A percentile compares a stretch with the other conserved stretches of the same genome.
phyloP scores from a whole-genome alignment of 2,888 invertebrate species.

The Sericinus montela region DNA sequence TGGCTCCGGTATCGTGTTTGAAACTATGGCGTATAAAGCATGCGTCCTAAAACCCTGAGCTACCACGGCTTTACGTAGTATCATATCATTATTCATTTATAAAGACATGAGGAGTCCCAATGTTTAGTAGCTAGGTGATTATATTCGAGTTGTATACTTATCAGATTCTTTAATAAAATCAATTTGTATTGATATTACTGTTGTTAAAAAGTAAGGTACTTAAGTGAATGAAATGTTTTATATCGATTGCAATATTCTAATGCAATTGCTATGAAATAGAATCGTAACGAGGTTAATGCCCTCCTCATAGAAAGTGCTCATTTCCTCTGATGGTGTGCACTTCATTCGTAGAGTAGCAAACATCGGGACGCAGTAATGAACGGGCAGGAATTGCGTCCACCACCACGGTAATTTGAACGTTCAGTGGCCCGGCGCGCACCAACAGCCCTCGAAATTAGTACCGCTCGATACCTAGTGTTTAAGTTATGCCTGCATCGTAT shows the following conservation, averaged over 20 bases:
- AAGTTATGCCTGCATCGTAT: conserved; percentile 11
- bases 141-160: too few species aligned
- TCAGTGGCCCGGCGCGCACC: conserved; percentile 62
- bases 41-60: too few species aligned
- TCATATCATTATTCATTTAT: too few species aligned
- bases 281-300: conserved; percentile 38
- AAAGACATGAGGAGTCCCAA: too few species aligned
- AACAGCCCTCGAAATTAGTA: conserved; percentile 66
- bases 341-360: conserved; percentile 57
- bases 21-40: too few species aligned
- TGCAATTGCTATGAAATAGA: conserved; percentile 11
- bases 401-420: conserved; percentile 69
- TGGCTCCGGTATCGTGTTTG: too few species aligned
- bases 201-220: too few species aligned
- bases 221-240: too few species aligned
- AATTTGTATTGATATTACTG: too few species aligned
- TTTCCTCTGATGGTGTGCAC: conserved; percentile 49
- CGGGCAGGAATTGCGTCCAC: conserved; percentile 43
- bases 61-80: too few species aligned
- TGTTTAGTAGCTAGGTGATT: too few species aligned
- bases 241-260: conserved; percentile 5
- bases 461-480: conserved; percentile 21
- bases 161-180: too few species aligned
- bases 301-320: conserved; percentile 55
- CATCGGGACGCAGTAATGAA: conserved; percentile 53